A percentile compares a stretch with the other conserved stretches of the same genome.
Conservation (phyloP, 92 coral and sea anemone species). For the Scolanthus callimorphus region DNA sequence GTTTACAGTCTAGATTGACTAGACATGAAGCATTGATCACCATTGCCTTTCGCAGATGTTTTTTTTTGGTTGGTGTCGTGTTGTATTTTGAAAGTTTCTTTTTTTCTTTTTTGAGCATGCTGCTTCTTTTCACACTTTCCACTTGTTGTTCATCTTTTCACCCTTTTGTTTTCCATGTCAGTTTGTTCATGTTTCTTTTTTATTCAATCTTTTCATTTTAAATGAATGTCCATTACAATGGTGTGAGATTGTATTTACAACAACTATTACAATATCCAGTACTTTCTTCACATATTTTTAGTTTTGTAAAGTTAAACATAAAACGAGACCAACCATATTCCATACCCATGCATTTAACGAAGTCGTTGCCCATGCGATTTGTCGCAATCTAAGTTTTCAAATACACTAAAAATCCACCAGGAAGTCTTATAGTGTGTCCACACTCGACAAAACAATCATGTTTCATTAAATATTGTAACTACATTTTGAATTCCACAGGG, state of each 20-base stretch:
- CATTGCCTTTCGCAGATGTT: conserved; percentile 41
- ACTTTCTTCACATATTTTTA: no score
- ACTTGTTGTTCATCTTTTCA: conserved; percentile 11
- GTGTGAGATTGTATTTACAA: not conserved
- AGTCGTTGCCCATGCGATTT: no score
- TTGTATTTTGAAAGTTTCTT: conserved; percentile 18
- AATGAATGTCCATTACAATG: conserved; percentile 2
- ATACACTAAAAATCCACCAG: no score
- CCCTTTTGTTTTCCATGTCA: conserved; percentile 6
- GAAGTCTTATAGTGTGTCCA: no score
- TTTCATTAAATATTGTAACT: no score
- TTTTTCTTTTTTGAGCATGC: conserved; percentile 11
- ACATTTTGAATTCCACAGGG: no score
- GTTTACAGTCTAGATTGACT: no score
- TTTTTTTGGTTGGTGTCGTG: conserved; percentile 21
- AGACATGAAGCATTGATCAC: conserved; percentile 14
- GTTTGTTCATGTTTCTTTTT: conserved; percentile 10
- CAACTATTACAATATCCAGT: not conserved
- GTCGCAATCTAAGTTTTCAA: no score
- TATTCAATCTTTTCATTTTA: no score
- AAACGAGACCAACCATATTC: not conserved
- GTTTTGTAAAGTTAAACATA: not conserved
- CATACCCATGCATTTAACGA: no score
- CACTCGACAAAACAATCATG: no score
- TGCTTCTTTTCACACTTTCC: conserved; percentile 26